These are phyloP conservation scores for Invenusta paracnida DNA, from an alignment of 2,888 invertebrate genomes.

Conservation along the genomic window DNA sequence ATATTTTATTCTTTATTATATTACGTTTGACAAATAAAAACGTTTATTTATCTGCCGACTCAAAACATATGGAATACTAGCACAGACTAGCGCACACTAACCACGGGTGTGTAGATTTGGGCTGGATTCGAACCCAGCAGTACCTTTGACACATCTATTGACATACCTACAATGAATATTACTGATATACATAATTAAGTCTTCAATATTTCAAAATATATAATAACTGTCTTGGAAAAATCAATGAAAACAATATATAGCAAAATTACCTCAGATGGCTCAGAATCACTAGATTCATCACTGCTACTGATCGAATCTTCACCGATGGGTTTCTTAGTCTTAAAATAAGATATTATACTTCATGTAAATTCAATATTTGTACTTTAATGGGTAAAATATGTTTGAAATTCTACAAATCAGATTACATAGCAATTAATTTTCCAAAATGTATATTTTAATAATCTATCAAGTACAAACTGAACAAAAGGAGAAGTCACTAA, in stretches of 20 bases:
- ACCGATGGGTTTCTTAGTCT: background rate
- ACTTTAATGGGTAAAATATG: background rate
- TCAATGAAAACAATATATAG: background rate
- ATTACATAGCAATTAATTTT: background rate
- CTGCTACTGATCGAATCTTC: background rate
- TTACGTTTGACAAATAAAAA: background rate
- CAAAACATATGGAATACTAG: background rate
- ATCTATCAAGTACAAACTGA: background rate
- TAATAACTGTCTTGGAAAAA: background rate
- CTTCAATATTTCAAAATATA: background rate
- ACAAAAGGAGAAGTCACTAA: too few relatives aligned
- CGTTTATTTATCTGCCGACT: background rate
- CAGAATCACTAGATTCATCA: background rate
- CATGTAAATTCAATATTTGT: background rate
- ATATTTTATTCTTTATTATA: background rate
- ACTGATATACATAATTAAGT: background rate
- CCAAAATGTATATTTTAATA: background rate
- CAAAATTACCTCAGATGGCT: background rate
- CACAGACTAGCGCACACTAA: background rate
- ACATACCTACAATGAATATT: background rate
- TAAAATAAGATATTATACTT: background rate
- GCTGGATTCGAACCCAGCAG: background rate
- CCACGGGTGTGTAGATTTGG: background rate
- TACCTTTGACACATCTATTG: background rate
- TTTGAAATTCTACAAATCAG: background rate